Percentiles rank a stretch among this genome's conserved stretches.
phyloP scores from a whole-genome alignment of 2,888 invertebrate species.

The Cantharis flavilabris region DNA sequence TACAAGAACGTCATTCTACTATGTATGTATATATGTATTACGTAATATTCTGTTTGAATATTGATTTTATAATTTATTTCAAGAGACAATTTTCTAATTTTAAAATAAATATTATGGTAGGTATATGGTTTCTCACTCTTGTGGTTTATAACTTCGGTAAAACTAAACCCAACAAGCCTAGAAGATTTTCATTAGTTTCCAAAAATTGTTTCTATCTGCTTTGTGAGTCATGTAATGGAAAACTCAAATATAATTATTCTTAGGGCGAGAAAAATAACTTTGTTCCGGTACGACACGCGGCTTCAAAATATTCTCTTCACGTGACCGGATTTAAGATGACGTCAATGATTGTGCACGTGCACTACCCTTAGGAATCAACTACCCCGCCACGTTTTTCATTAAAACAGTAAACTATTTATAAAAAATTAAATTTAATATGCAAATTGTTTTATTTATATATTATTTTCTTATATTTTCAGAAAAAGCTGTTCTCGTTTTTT shows the following conservation, averaged over 20 bases:
- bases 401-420: background rate
- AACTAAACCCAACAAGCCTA: background rate
- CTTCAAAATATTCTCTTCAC: constrained; percentile 52
- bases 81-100: background rate
- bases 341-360: constrained; percentile 39
- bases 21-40: no score
- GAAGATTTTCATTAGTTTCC: background rate
- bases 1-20: background rate
- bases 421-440: background rate
- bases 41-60: background rate
- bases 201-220: background rate
- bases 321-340: constrained; percentile 48
- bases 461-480: no score
- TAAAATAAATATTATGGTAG: background rate
- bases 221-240: constrained; percentile 26
- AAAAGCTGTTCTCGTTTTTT: no score
- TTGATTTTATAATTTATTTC: no score
- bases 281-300: constrained; percentile 50
- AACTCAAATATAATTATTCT: constrained; percentile 11
- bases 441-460: no score
- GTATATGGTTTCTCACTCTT: background rate
- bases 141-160: background rate
- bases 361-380: constrained; percentile 22
- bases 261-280: constrained; percentile 43
- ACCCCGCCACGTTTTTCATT: background rate